Evolutionary conservation across 2,797 vertebrate species (phyloP), one percentile per base, ranked within the genome.

Genomic region (Rhodeus uyekii): DNA sequence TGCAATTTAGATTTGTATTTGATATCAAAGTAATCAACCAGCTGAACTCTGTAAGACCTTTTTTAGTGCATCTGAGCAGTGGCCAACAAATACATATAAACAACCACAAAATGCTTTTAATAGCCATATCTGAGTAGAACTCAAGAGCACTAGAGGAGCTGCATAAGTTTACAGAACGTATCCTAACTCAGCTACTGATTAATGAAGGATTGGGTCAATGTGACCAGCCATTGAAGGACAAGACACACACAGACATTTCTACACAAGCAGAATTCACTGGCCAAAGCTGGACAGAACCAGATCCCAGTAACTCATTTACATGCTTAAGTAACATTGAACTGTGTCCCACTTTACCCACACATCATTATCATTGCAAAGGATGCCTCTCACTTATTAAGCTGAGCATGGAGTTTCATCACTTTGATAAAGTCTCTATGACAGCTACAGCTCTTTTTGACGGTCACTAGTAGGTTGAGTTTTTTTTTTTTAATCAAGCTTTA

Each of bases 301-400:
- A 81, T 46, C 16, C 46, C 34, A 32, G 84, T 81, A 74, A 68
- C 58, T 84, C 67, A 86, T 79, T 86, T 55, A 80, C 79, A 81
- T 32, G 48, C 8, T 55, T 81, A 48, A 50, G 74, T 48, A 78
- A 76, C 55, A 44, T 38, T 67, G 65, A 69, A 81, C 63, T 75
- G 18, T 60, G 19, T 38, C 38, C 64, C 63, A 76, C 67, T 60
- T 12, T 42, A 71, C 27, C 29, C n/a, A 10, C 14, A 64, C 29
- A 46, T 69, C 5, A 34, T 60, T 71, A 50, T 64, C 44, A 72
- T 39, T 46, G 29, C 39, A 38, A 68, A 58, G 9, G 29, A 72
- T 63, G 27, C 13, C 18, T 9, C 8, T 79, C 50, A 42, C 8
- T 80, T 44, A 7, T 34, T 29, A 53, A 69, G 24, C 63, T 3